phyloP scores from a whole-genome alignment of 2,888 invertebrate genomes.

The Spilarctia lutea region DNA sequence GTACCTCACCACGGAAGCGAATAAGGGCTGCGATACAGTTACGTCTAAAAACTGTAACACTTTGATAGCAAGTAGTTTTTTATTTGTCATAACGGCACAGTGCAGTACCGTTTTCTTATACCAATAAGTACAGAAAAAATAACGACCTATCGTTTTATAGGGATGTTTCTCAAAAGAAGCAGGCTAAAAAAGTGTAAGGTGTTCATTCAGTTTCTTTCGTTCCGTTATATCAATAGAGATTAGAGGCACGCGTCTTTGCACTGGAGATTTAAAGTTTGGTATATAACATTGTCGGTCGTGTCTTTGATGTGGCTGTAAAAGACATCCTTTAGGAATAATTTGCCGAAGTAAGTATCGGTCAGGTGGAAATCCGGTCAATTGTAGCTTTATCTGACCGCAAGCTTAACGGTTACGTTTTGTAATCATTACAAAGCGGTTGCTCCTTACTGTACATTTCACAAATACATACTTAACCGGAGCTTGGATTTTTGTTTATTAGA shows the following conservation, averaged over 20 bases:
- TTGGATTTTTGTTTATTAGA: neutral
- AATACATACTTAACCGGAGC: neutral
- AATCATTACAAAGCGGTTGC: conserved; percentile 7
- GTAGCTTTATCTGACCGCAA: conserved; percentile 63
- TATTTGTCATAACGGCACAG: conserved; percentile 77
- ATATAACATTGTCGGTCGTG: conserved; percentile 68
- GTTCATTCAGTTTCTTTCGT: conserved; percentile 74
- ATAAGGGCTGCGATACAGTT: conserved; percentile 78
- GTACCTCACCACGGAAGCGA: conserved; percentile 65
- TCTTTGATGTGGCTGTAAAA: conserved; percentile 83
- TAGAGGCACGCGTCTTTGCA: conserved; percentile 82
- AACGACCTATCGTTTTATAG: conserved; percentile 79
- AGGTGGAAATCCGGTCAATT: conserved; percentile 74
- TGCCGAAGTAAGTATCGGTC: conserved; percentile 62
- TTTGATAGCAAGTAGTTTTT: conserved; percentile 64
- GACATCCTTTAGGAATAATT: conserved; percentile 72
- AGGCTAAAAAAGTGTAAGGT: conserved; percentile 79
- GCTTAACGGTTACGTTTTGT: conserved; percentile 49
- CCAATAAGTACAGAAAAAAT: conserved; percentile 73
- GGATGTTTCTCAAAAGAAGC: conserved; percentile 68
- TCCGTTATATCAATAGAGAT: conserved; percentile 85
- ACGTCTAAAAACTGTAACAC: conserved; percentile 83
- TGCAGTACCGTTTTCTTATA: conserved; percentile 75
- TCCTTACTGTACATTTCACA: conserved; percentile 19
- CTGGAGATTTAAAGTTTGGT: conserved; percentile 63